Evolutionary conservation across 2,797 vertebrate genomes (phyloP).

Genomic region (Dermochelys coriacea): DNA sequence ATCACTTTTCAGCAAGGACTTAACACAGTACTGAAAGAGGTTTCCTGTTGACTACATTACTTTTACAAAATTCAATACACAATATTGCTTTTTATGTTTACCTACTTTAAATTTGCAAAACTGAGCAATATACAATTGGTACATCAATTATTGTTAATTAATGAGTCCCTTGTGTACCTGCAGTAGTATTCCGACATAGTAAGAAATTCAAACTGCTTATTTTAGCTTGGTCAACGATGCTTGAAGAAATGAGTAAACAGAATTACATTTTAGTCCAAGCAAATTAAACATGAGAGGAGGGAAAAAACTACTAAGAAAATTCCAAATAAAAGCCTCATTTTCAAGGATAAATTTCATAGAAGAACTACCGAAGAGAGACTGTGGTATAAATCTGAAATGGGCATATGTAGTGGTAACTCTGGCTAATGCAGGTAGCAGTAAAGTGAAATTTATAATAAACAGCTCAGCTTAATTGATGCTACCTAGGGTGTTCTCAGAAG

Average conservation of each 20-base stretch:
- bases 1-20: accelerated
- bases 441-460: neutral
- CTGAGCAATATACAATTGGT: neutral
- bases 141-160: neutral
- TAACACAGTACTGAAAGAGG: neutral
- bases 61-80: neutral
- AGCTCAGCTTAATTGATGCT: neutral
- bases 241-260: neutral
- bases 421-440: neutral
- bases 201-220: neutral
- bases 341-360: neutral
- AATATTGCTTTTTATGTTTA: neutral
- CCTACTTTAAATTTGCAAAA: neutral
- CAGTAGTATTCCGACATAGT: neutral
- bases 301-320: neutral
- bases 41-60: neutral
- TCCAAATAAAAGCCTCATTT: neutral
- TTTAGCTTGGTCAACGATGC: neutral
- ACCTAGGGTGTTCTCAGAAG: neutral
- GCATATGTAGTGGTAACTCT: neutral
- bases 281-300: neutral
- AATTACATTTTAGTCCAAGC: neutral
- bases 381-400: neutral
- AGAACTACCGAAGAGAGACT: neutral
- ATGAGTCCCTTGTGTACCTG: accelerated